Conservation (phyloP, 2,888 invertebrate genomes). For the Nymphalis polychloros region DNA sequence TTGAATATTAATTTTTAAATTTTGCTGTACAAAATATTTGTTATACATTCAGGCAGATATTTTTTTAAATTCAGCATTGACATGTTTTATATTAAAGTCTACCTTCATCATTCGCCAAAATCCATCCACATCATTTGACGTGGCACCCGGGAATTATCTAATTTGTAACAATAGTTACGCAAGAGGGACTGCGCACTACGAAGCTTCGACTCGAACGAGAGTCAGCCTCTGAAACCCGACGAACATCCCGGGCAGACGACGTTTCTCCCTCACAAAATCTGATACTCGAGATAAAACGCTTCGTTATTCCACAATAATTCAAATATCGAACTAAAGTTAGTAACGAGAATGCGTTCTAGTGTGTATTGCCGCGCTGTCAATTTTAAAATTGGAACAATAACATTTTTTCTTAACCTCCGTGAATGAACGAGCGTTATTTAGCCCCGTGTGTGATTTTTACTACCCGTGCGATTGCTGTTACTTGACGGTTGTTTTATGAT, state of each 20-base stretch:
- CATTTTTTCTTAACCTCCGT: constrained; percentile 50
- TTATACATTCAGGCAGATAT: neutral
- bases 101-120: constrained; percentile 1
- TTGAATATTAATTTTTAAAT: too few species aligned
- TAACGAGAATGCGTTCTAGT: constrained; percentile 41
- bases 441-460: constrained; percentile 26
- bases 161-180: constrained; percentile 74
- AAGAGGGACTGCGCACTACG: constrained; percentile 73
- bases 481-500: constrained; percentile 33
- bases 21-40: neutral
- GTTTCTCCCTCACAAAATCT: constrained; percentile 41
- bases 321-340: constrained; percentile 15
- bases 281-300: constrained; percentile 17
- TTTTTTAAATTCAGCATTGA: neutral
- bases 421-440: constrained; percentile 45
- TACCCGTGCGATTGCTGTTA: constrained; percentile 7
- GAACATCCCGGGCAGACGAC: constrained; percentile 63
- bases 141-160: constrained; percentile 44
- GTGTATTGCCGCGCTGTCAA: constrained; percentile 43
- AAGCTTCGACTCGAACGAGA: constrained; percentile 71
- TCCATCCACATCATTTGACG: constrained; percentile 8
- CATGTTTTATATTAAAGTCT: neutral
- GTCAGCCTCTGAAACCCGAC: constrained; percentile 72
- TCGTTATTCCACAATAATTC: neutral
- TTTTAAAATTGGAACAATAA: constrained; percentile 54